phyloP scores from a whole-genome alignment of 2,113 vertebrate genomes.

The Oreochromis niloticus region DNA sequence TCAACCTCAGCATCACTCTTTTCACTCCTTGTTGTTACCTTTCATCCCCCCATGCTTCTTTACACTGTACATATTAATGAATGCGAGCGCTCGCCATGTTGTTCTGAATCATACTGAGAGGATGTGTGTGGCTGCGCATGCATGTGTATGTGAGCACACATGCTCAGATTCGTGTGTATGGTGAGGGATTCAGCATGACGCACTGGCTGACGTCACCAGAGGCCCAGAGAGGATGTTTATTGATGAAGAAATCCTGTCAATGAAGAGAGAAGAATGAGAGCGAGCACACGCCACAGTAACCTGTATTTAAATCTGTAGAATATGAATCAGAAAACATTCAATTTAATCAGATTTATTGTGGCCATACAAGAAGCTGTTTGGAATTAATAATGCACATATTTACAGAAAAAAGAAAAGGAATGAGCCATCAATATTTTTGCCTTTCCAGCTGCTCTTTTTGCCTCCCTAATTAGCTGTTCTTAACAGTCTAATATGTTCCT shows the following conservation, averaged over 20 bases:
- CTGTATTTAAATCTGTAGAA: background rate
- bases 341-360: background rate
- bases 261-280: background rate
- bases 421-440: background rate
- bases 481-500: background rate
- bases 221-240: constrained; percentile 31
- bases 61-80: background rate
- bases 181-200: constrained; percentile 42
- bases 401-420: background rate
- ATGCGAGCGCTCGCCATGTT: constrained; percentile 14
- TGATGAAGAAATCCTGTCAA: constrained; percentile 41
- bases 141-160: background rate
- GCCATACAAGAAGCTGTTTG: background rate
- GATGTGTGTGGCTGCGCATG: background rate
- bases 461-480: background rate
- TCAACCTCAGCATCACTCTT: background rate
- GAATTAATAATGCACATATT: background rate
- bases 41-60: background rate
- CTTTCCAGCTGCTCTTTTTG: background rate
- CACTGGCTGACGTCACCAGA: constrained; percentile 53
- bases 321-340: background rate
- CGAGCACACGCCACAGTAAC: background rate
- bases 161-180: constrained; percentile 9
- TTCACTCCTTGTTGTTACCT: background rate
- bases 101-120: constrained; percentile 41